phyloP scores from a whole-genome alignment of 2,113 vertebrate species.

The Geococcyx californianus region DNA sequence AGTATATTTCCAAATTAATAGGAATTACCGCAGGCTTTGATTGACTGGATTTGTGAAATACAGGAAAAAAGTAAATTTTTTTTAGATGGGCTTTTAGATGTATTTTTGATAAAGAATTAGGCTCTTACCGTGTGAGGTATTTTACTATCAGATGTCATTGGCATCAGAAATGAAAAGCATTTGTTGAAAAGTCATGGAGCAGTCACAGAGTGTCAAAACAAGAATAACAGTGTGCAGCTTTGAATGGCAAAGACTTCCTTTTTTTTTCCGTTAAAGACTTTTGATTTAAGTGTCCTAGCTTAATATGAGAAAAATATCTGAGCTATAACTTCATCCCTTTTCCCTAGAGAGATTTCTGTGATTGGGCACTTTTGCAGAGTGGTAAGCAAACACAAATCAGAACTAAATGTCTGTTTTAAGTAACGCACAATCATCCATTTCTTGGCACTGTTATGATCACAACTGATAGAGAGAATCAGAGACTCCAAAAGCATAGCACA shows the following conservation, averaged over 20 bases:
- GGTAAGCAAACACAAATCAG: conserved; percentile 10
- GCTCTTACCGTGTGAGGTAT: not conserved
- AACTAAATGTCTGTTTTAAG: not conserved
- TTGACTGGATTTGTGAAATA: not conserved
- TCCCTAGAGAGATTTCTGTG: not conserved
- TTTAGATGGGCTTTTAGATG: not conserved
- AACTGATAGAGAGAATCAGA: not conserved
- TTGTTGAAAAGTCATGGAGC: not conserved
- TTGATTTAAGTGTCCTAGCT: not conserved
- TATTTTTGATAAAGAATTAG: not conserved
- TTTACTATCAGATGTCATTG: not conserved
- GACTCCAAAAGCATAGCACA: not conserved
- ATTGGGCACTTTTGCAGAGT: not conserved
- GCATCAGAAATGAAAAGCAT: not conserved
- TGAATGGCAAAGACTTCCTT: not conserved
- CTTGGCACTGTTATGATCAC: not conserved
- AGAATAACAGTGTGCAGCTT: not conserved
- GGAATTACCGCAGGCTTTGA: not conserved
- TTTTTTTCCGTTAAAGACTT: not conserved
- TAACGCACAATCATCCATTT: not conserved
- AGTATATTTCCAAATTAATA: conserved; percentile 39
- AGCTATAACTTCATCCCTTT: not conserved
- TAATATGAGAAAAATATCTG: not conserved
- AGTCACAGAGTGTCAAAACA: not conserved
- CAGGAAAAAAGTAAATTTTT: not conserved